Evolutionary conservation across 2,888 invertebrate species (phyloP), one percentile per base, ranked within the genome.

Genomic region (Ischnus inquisitorius): DNA sequence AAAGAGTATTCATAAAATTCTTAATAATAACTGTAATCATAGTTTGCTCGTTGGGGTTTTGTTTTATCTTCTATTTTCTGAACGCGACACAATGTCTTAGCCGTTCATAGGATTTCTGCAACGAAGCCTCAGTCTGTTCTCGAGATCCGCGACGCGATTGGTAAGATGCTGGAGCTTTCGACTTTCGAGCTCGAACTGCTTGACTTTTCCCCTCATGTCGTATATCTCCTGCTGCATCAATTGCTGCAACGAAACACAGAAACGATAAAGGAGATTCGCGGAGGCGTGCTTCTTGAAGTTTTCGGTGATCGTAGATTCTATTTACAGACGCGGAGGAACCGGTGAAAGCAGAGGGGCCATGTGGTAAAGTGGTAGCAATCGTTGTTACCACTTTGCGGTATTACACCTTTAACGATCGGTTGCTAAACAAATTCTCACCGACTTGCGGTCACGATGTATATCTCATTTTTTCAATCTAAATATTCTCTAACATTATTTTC

Each of bases 141-240:
- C 93, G 25, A 93, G 84, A 74, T 93, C 92, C 10, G 89, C 75
- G 1, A 93, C 90, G 67, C 90, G 90, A 74, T 87, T 92, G 12
- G 89, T 90, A 34, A 93, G 77, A 71, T 93, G 92, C 41, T 93
- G 92, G 64, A 93, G 88, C 79, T 90, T 92, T 57, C 91, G 90
- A 0, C 90, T 88, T 80, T 93, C 93, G 41, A 90, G 81, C 67
- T 93, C 93, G 25, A 92, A 92, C 46, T 90, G 87, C 39, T 91
- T 91, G 1, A 93, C 87, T 82, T 92, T 92, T 60, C 87, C 92
- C 46, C 90, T 87, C 89, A 93, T 90, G 22, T 92, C 91, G 74
- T 91, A 90, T 41, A 93, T 87, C 85, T 91, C 90, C 76, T 90
- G 90, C 65, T 92, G 91, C 91, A 92, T 92, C 8, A 88, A 22